These are phyloP conservation scores for Theropithecus gelada DNA, from an alignment of 2,113 vertebrate species.

Conservation along the genomic window DNA sequence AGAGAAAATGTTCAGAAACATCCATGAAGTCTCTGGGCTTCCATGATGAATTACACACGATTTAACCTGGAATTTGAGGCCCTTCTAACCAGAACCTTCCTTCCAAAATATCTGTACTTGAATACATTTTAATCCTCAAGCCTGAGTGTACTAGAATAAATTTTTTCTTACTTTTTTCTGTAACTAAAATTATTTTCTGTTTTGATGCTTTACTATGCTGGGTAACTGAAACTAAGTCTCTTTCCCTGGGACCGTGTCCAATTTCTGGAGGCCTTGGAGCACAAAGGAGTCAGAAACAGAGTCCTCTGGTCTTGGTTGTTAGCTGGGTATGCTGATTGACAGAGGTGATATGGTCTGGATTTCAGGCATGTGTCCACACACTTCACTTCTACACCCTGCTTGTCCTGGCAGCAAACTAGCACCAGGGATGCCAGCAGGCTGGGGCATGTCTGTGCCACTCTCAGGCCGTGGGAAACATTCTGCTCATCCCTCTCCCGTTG, in stretches of 20 bases:
- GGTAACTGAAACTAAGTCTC: not conserved
- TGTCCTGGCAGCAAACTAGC: not conserved
- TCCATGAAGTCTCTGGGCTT: not conserved
- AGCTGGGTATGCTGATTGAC: not conserved
- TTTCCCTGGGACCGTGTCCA: not conserved
- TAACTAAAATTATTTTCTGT: not conserved
- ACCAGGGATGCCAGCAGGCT: not conserved
- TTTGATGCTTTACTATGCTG: not conserved
- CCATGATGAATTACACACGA: not conserved
- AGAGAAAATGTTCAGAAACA: not conserved
- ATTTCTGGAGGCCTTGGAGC: not conserved
- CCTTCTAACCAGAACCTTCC: not conserved
- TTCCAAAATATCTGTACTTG: not conserved
- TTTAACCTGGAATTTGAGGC: not conserved
- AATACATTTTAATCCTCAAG: not conserved
- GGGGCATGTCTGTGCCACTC: not conserved
- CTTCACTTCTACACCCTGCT: not conserved
- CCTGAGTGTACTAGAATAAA: not conserved
- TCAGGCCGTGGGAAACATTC: not conserved
- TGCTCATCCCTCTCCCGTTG: not conserved
- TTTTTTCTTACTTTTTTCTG: not conserved
- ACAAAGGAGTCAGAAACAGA: fast-evolving
- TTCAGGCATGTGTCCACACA: not conserved
- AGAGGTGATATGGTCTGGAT: not conserved
- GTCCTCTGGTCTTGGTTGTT: not conserved